These are phyloP conservation scores for Lucinisca nassula DNA, from an alignment of 2,888 invertebrate species.

Conservation along the genomic window DNA sequence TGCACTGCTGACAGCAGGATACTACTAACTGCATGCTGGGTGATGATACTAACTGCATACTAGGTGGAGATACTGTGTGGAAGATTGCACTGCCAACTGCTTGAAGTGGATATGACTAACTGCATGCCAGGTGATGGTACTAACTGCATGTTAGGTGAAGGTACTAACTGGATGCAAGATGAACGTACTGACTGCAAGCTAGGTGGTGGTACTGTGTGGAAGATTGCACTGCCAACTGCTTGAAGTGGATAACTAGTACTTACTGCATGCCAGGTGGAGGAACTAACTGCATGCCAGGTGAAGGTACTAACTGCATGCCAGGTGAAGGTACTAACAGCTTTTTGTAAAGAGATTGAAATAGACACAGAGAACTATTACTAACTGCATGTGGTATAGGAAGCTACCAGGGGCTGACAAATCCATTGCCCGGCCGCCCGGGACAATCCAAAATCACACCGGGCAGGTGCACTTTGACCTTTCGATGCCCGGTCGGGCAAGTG, in stretches of 20 bases:
- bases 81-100: neutral
- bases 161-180: too few species aligned
- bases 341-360: too few species aligned
- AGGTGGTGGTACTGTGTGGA: neutral
- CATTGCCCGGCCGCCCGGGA: too few species aligned
- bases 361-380: neutral
- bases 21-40: slow-evolving; percentile 16
- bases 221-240: neutral
- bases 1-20: too few species aligned
- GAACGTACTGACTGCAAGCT: neutral
- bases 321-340: too few species aligned
- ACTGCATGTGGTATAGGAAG: neutral
- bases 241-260: neutral
- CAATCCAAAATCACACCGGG: too few species aligned
- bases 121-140: neutral
- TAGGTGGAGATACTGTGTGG: neutral
- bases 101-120: neutral
- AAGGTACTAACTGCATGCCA: neutral
- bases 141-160: neutral
- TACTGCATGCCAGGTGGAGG: neutral
- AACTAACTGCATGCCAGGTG: neutral
- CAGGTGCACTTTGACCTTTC: too few species aligned
- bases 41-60: neutral
- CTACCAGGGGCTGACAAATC: too few species aligned
- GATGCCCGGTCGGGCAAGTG: too few species aligned